Conservation (phyloP, 2,888 invertebrate genomes). For the Drosophila siamana region DNA sequence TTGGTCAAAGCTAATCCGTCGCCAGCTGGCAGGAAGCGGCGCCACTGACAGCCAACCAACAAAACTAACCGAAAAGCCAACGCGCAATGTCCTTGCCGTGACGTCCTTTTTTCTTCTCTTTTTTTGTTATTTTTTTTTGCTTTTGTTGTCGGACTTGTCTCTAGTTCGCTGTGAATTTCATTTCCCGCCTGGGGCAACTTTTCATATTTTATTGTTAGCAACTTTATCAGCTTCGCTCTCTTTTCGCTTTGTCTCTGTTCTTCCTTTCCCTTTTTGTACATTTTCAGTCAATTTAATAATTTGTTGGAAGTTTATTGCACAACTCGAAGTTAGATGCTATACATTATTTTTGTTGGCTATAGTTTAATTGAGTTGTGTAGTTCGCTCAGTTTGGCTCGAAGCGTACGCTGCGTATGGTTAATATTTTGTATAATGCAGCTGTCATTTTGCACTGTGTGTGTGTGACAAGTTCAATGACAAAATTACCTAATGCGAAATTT, state of each 20-base stretch:
- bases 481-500: slow-evolving; percentile 38
- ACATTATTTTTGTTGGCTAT: neutral
- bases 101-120: slow-evolving; percentile 11
- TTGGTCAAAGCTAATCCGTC: slow-evolving; percentile 62
- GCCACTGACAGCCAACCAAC: slow-evolving; percentile 59
- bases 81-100: slow-evolving; percentile 33
- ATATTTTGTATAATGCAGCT: slow-evolving; percentile 19
- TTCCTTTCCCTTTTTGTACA: slow-evolving; percentile 24
- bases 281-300: slow-evolving; percentile 68
- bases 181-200: slow-evolving; percentile 55
- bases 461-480: slow-evolving; percentile 40
- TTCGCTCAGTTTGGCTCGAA: slow-evolving; percentile 2
- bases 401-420: slow-evolving; percentile 55
- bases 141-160: slow-evolving; percentile 36
- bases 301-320: slow-evolving; percentile 39
- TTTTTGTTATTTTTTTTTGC: neutral
- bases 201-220: slow-evolving; percentile 63
- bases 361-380: slow-evolving; percentile 27
- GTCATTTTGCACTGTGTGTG: slow-evolving; percentile 18
- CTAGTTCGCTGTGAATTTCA: slow-evolving; percentile 60
- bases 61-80: slow-evolving; percentile 58
- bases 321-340: slow-evolving; percentile 6
- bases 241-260: slow-evolving; percentile 14
- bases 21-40: slow-evolving; percentile 61
- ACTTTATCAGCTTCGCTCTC: slow-evolving; percentile 43